Evolutionary conservation across 2,797 vertebrate genomes (phyloP).

Genomic region (Dendrocincla fuliginosa): DNA sequence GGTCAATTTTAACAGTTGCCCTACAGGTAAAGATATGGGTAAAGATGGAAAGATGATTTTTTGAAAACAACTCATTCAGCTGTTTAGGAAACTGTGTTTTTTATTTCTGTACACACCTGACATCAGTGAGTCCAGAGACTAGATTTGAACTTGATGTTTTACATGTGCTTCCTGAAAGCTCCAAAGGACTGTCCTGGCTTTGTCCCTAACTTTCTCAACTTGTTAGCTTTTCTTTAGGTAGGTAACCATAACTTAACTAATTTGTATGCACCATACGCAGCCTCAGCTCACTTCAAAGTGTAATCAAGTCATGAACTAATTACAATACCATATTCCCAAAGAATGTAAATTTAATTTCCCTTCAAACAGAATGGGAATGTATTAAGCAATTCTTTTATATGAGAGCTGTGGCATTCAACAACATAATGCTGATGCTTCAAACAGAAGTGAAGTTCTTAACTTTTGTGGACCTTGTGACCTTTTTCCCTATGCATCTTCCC

Average conservation of each 20-base stretch:
- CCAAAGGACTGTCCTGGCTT: neutral
- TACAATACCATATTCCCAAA: slow-evolving; percentile 70
- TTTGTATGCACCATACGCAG: slow-evolving; percentile 46
- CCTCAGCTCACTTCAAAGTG: slow-evolving; percentile 69
- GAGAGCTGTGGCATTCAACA: slow-evolving; percentile 48
- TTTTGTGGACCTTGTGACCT: slow-evolving; percentile 51
- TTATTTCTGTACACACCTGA: slow-evolving; percentile 16
- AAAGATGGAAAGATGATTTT: slow-evolving; percentile 1
- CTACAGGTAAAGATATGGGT: neutral
- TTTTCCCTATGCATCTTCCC: slow-evolving; percentile 17
- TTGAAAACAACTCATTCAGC: slow-evolving; percentile 4
- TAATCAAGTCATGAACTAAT: slow-evolving; percentile 78
- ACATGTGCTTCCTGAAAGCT: neutral
- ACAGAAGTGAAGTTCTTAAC: slow-evolving; percentile 50
- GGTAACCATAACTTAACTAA: slow-evolving; percentile 56
- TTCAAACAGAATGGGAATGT: slow-evolving; percentile 67
- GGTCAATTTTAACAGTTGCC: slow-evolving; percentile 24
- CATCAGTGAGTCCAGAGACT: neutral
- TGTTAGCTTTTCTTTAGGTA: slow-evolving; percentile 39
- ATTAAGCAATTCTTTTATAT: slow-evolving; percentile 62
- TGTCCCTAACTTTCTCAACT: slow-evolving; percentile 32
- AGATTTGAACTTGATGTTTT: slow-evolving; percentile 37
- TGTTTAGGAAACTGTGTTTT: slow-evolving; percentile 4
- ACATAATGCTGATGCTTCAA: slow-evolving; percentile 56
- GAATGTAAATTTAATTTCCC: slow-evolving; percentile 76